Evolutionary conservation across 2,113 vertebrate genomes (phyloP), one percentile per base, ranked within the genome.

Genomic region (Microcebus tavaratra): DNA sequence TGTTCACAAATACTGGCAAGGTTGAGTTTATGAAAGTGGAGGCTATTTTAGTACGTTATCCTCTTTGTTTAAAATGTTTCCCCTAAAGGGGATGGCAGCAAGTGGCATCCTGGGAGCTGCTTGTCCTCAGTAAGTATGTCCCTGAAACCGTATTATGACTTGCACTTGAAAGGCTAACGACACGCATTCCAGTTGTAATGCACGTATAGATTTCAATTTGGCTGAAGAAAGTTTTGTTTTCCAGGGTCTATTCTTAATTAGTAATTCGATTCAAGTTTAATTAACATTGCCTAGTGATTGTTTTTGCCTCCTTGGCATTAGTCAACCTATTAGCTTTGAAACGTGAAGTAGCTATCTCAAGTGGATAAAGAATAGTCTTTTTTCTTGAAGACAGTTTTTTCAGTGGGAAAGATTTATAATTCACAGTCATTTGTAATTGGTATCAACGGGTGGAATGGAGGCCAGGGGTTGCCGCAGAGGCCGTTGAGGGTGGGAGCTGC

Each of bases 21-120:
- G 95, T 93, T 96, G 97, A 83, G 97, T 97, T 97, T 97, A 96
- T 96, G 86, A 96, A 98, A 95, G 92, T 3, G 15, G 96, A 81
- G 85, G 48, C 94, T 97, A 48, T 96, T 92, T 97, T 95, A 96
- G 86, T 96, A 15, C 27, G 57, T 93, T 95, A 83, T 80, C 96
- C 23, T 88, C 27, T 27, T 53, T 72, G n/a, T 95, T 97, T 95
- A 82, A 95, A 98, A 97, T 67, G 84, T 91, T 75, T 87, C 91
- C 82, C 45, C 70, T 20, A 18, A 65, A 91, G 86, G 65, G 50
- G 93, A 94, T 83, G 17, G 15, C 13, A 78, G 95, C 31, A 13
- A 50, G 20, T 75, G 50, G 42, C 78, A 96, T 80, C 36, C 29
- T 8, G 83, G 80, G 92, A 72, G 29, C 8, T 21, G 50, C 73